Conservation (phyloP, 2,797 vertebrate genomes). For the Chelonia mydas region DNA sequence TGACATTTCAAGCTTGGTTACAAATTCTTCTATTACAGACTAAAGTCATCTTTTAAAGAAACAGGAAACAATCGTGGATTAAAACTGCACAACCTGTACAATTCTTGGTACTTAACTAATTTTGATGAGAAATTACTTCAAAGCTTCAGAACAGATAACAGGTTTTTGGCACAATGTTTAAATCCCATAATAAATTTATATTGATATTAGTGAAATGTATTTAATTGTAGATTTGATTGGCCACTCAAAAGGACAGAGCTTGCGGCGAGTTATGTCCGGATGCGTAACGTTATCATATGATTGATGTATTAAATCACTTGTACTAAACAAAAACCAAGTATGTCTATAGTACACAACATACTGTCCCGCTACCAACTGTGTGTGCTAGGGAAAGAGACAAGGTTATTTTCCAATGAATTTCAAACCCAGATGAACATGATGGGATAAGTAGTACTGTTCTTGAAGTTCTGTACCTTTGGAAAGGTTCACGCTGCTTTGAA, state of each 20-base stretch:
- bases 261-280: background rate
- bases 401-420: background rate
- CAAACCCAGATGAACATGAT: background rate
- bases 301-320: conserved; percentile 8
- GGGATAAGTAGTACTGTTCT: background rate
- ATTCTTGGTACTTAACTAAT: conserved; percentile 29
- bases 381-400: background rate
- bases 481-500: background rate
- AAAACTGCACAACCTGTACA: conserved; percentile 32
- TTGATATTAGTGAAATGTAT: conserved; percentile 9
- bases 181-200: conserved; percentile 31
- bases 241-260: conserved; percentile 24
- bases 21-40: conserved; percentile 50
- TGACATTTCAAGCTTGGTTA: conserved; percentile 68
- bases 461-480: background rate
- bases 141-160: conserved; percentile 17
- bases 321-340: background rate
- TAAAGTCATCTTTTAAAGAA: conserved; percentile 49
- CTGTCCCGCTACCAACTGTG: background rate
- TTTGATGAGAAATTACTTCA: conserved; percentile 4
- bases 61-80: conserved; percentile 9
- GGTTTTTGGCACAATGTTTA: conserved; percentile 14
- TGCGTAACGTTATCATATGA: background rate
- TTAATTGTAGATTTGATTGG: conserved; percentile 23
- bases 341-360: background rate